These are phyloP conservation scores for Sympetrum striolatum DNA, from an alignment of 2,888 invertebrate species.

Conservation along the genomic window DNA sequence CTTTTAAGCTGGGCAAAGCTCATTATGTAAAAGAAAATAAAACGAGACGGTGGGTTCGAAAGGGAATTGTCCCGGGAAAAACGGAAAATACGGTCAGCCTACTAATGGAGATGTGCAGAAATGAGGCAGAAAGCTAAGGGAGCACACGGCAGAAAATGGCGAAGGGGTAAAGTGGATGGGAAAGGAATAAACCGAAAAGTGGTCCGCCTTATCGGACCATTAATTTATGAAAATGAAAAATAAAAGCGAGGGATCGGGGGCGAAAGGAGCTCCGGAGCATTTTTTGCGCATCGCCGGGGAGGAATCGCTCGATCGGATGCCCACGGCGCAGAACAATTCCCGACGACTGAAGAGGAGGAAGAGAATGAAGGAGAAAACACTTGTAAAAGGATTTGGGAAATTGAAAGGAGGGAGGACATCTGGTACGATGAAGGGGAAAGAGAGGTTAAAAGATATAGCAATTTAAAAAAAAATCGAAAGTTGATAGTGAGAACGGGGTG, in stretches of 20 bases:
- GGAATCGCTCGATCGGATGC: background rate
- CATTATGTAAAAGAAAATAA: too few relatives aligned
- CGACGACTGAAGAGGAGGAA: background rate
- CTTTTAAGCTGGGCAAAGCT: too few relatives aligned
- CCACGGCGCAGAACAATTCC: background rate
- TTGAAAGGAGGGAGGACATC: too few relatives aligned
- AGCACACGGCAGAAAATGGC: background rate
- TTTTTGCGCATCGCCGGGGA: background rate
- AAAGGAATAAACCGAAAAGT: background rate
- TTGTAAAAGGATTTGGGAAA: background rate
- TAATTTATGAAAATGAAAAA: background rate
- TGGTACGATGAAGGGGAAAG: background rate
- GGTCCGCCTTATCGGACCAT: background rate
- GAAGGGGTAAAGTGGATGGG: background rate
- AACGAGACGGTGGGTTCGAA: too few relatives aligned
- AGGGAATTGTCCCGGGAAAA: too few relatives aligned
- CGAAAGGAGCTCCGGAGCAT: background rate
- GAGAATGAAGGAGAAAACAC: background rate
- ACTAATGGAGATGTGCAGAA: background rate
- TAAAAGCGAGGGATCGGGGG: background rate
- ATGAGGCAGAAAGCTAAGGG: background rate
- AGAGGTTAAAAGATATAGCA: background rate
- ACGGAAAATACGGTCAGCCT: too few relatives aligned
- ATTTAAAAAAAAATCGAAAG: background rate
- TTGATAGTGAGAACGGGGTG: too few relatives aligned